Evolutionary conservation across 2,797 vertebrate species (phyloP), one percentile per base, ranked within the genome.

Genomic region (Gymnoscopelus braueri): DNA sequence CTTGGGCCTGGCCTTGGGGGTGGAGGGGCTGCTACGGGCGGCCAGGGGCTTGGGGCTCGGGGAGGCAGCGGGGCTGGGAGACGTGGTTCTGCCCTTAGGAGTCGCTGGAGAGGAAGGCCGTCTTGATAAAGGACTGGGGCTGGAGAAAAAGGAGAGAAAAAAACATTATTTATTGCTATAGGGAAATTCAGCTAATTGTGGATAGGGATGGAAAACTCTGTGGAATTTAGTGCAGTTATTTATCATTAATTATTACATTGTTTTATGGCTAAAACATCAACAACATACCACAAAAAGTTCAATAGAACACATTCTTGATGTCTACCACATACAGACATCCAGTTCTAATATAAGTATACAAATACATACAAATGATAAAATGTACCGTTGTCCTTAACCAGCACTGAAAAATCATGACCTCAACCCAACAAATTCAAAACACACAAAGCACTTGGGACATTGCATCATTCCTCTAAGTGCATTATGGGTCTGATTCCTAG

Each of bases 51-150:
- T 93, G 13, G 85, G 84, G 12, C 81, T 88, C 23, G 93, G 91
- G 10, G 94, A 93, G 13, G 77, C 78, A 11, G 88, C 86, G 0
- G 91, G 91, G 74, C 90, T 93, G 2, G 96, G 95, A 0, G 95
- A 89, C 57, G 91, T 89, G 0, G 94, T 90, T 60, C 94, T 92
- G 24, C 90, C 93, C 65, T 92, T 96, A 15, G 92, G 86, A 0
- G 90, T 88, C 48, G 93, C 94, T 0, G 97, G 96, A n/a, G 96
- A 97, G 0, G 93, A 91, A 0, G 95, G 93, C 57, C 94, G 93
- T 91, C 95, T 96, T 13, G 93, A 92, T 77, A 95, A 86, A 0
- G 95, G 94, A 90, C 95, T 97, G 1, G 93, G 90, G 87, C 93
- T 94, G 65, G 3, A 80, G 15, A 59, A 8, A 59, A 23, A 23